Conservation (phyloP, 2,888 invertebrate species). For the Epiblema foenella region DNA sequence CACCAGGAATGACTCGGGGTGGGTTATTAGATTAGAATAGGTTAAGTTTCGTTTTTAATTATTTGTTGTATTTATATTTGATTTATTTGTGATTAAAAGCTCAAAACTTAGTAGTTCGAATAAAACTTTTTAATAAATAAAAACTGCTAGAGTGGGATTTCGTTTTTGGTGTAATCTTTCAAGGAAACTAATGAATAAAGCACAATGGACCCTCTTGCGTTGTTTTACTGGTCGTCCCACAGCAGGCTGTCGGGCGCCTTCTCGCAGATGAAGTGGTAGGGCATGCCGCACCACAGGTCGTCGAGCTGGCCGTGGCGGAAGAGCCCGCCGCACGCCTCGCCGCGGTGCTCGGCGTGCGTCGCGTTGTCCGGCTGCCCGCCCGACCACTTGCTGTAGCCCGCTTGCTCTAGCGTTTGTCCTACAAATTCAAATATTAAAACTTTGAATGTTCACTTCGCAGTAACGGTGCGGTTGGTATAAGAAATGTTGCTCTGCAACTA, state of each 20-base stretch:
- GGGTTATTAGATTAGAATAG: too few species aligned
- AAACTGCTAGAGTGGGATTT: not conserved
- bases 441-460: too few species aligned
- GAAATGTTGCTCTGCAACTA: too few species aligned
- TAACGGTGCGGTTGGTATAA: too few species aligned
- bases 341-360: not conserved
- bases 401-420: constrained; percentile 25
- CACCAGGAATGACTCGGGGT: too few species aligned
- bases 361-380: constrained; percentile 36
- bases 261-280: constrained; percentile 42
- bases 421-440: not conserved
- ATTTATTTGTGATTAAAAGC: too few species aligned
- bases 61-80: too few species aligned
- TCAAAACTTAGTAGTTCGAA: too few species aligned
- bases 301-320: constrained; percentile 52
- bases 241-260: constrained; percentile 32
- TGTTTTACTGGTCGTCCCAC: constrained; percentile 18
- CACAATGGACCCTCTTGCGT: too few species aligned
- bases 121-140: not conserved
- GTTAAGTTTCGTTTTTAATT: too few species aligned
- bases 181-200: too few species aligned
- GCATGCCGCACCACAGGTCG: constrained; percentile 57
- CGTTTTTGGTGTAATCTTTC: not conserved
- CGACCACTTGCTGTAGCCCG: constrained; percentile 34
- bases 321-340: constrained; percentile 45